phyloP scores from a whole-genome alignment of 2,797 vertebrate genomes.

The Smutsia temminckii region DNA sequence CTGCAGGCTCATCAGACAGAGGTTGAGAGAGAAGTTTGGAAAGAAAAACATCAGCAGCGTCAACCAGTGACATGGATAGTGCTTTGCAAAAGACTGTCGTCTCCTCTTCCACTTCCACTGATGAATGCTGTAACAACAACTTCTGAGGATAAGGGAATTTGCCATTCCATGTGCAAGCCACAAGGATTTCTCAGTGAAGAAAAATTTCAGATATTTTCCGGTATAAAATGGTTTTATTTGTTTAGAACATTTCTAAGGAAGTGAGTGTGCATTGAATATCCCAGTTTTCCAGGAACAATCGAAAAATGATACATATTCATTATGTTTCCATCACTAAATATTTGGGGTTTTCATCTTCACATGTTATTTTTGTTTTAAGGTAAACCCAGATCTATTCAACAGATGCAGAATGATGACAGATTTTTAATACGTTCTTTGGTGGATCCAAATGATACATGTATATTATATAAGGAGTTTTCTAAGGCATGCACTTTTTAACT shows the following conservation, averaged over 20 bases:
- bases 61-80: neutral
- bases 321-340: slow-evolving; percentile 26
- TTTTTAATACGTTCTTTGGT: slow-evolving; percentile 47
- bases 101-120: neutral
- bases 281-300: neutral
- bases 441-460: neutral
- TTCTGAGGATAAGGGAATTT: neutral
- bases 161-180: neutral
- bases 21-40: neutral
- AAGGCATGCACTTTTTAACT: neutral
- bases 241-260: neutral
- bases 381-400: neutral
- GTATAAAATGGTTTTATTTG: neutral
- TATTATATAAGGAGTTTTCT: neutral
- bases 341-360: slow-evolving; percentile 12
- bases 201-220: slow-evolving; percentile 1
- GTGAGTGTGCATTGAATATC: neutral
- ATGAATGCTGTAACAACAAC: neutral
- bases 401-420: neutral
- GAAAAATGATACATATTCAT: neutral
- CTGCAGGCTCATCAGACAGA: neutral
- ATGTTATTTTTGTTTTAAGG: slow-evolving; percentile 20
- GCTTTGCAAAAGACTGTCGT: neutral
- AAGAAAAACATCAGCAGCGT: neutral
- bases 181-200: neutral